These are phyloP conservation scores for Platysternon megacephalum DNA, from an alignment of 2,113 vertebrate genomes.

Conservation along the genomic window DNA sequence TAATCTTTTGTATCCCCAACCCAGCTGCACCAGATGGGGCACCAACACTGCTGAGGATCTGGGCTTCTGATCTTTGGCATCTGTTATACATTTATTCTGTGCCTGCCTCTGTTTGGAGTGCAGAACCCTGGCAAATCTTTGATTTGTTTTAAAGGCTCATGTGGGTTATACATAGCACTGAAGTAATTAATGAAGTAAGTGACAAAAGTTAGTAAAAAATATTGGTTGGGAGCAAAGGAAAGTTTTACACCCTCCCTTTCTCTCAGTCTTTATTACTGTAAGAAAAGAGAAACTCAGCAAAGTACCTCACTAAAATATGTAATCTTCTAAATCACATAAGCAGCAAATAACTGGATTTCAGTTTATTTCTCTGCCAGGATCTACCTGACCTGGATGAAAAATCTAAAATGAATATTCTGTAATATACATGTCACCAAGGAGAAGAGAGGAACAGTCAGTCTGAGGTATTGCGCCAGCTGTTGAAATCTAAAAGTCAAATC, in stretches of 20 bases:
- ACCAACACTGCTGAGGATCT: background rate
- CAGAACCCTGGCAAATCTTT: background rate
- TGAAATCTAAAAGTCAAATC: constrained; percentile 63
- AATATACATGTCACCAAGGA: constrained; percentile 13
- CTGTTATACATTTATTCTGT: background rate
- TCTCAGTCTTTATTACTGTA: background rate
- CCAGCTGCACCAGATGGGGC: background rate
- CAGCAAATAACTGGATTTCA: background rate
- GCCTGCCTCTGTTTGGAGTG: background rate
- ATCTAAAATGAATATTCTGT: constrained; percentile 34
- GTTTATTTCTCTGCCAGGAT: constrained; percentile 32
- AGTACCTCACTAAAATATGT: background rate
- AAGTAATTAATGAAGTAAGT: background rate
- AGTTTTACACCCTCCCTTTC: background rate
- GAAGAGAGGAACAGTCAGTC: constrained; percentile 17
- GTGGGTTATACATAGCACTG: background rate
- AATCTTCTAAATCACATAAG: background rate
- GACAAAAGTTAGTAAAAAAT: background rate
- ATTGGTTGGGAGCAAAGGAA: background rate
- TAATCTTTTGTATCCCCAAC: background rate
- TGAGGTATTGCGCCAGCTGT: constrained; percentile 1
- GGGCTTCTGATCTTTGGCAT: background rate
- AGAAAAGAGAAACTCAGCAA: background rate
- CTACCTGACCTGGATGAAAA: constrained; percentile 25
- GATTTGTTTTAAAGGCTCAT: background rate